Evolutionary conservation across 92 coral and sea anemone genomes (phyloP).

Genomic region (Phymanthus crucifer): DNA sequence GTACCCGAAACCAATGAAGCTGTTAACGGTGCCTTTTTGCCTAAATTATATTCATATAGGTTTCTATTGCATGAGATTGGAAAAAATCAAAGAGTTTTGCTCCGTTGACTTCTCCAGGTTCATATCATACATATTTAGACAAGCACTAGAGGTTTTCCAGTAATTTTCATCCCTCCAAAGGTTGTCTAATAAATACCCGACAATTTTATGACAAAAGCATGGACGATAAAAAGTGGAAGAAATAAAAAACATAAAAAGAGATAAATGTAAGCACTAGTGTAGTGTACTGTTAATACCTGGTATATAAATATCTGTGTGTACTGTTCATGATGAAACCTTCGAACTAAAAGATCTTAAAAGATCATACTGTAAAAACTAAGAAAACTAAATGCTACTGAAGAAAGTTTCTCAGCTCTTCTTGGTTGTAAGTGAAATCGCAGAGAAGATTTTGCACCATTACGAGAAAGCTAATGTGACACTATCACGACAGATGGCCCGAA

Average conservation of each 20-base stretch:
- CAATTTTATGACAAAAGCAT: slow-evolving; percentile 4
- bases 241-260: background rate
- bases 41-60: no score
- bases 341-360: slow-evolving; percentile 10
- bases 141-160: background rate
- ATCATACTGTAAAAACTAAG: background rate
- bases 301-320: slow-evolving; percentile 30
- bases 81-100: no score
- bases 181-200: background rate
- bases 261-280: slow-evolving; percentile 19
- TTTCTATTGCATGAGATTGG: no score
- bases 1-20: no score
- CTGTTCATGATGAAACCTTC: slow-evolving; percentile 2
- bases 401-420: background rate
- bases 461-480: no score
- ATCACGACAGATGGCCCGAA: background rate
- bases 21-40: no score
- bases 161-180: background rate
- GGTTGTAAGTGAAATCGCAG: background rate
- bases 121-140: background rate
- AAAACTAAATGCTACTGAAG: background rate
- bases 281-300: slow-evolving; percentile 35
- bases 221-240: background rate
- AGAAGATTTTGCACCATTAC: no score
- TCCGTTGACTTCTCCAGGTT: no score